Base-by-base conservation (phyloP, 2,888 invertebrate species). In the Hymenopus coronatus region DNA sequence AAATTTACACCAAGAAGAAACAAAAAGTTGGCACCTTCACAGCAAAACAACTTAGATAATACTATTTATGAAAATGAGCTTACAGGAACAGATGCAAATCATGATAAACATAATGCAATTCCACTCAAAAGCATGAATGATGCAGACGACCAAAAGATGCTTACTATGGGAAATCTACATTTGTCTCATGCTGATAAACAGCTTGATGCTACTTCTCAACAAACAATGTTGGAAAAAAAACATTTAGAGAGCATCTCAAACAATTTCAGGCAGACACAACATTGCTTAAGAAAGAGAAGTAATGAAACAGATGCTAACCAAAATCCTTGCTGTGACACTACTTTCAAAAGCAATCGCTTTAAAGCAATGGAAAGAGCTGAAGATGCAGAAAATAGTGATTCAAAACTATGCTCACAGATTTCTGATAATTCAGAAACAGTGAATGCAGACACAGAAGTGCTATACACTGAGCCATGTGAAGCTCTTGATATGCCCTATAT, bases 1-100 rank as follows among this genome's bases (percentile, higher is more conserved):
- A 84, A 84, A n/a, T 85, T 84, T 27, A 89, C 89, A 40, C 89
- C 89, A 81, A 82, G 20, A 33, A 88, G 81, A 33, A 89, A 88
- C 15, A 81, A 81, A 70, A 89, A 89, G 82, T 27, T 88, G 40
- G 30, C 81, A 54, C n/a, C 33, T 84, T 28, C 82, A 28, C 85
- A 28, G 28, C 33, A 46, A 6, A 9, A 81, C 28, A 30, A 40
- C 28, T 70, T 88, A 6, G 28, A 81, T 83, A 83, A 83, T 20
- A 70, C 54, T 70, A 70, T 70, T 12, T 40, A 40, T 12, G 40
- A 40, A 40, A 40, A 40, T 40, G 12, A 33, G 33, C 33, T 33
- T 33, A 33, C 14, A 15, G 3, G 2, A 54, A 20, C 54, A 54
- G 54, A 54, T 54, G 54, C 12, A 14, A 54, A 54, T 20, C 2